These are phyloP conservation scores for Prolemur simus DNA, from an alignment of 2,113 vertebrate genomes.

Conservation along the genomic window DNA sequence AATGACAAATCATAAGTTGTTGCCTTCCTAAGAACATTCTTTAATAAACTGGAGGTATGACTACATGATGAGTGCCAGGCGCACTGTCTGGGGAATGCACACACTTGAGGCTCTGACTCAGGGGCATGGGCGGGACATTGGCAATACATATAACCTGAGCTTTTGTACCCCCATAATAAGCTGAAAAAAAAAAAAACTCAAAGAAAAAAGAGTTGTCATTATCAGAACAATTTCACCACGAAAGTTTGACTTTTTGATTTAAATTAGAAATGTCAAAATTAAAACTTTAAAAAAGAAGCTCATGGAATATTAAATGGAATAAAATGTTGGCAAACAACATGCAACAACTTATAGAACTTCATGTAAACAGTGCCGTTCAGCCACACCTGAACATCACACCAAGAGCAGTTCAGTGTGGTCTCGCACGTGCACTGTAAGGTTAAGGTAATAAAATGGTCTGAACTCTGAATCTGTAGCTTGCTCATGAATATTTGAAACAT, in stretches of 20 bases:
- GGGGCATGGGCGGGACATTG: too few species aligned
- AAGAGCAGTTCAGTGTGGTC: not conserved
- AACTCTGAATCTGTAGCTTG: not conserved
- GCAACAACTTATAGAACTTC: not conserved
- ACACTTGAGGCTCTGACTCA: too few species aligned
- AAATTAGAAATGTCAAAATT: not conserved
- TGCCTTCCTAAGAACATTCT: too few species aligned
- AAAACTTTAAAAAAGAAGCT: not conserved
- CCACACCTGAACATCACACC: not conserved
- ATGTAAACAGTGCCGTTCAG: not conserved
- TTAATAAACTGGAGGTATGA: too few species aligned
- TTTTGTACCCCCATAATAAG: too few species aligned
- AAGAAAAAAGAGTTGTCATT: not conserved
- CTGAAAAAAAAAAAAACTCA: too few species aligned
- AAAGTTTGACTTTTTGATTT: not conserved
- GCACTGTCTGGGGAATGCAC: too few species aligned
- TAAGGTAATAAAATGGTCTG: not conserved
- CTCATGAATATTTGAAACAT: not conserved
- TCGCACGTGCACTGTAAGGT: not conserved
- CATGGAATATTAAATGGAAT: not conserved
- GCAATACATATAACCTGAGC: too few species aligned
- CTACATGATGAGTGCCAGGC: too few species aligned
- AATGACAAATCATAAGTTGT: too few species aligned
- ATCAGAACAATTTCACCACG: conserved; percentile 3
- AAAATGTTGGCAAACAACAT: not conserved